Evolutionary conservation across 2,113 vertebrate genomes (phyloP).

Genomic region (Herpetotheres cachinnans): DNA sequence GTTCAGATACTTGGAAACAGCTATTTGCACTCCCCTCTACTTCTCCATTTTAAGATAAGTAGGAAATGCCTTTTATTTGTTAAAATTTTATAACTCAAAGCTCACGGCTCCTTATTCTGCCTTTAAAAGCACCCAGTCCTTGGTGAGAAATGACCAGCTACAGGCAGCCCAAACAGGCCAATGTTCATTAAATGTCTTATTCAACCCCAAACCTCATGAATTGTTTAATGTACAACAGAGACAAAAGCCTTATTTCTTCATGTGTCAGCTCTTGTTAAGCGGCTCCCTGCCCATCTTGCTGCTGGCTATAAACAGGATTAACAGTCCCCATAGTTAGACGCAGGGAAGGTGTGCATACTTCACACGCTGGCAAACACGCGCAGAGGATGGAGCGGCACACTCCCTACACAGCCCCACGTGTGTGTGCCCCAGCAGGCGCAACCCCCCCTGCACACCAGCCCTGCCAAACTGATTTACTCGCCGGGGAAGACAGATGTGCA

Average conservation of each 20-base stretch:
- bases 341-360: background rate
- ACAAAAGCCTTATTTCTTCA: constrained; percentile 77
- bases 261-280: constrained; percentile 74
- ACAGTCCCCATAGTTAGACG: constrained; percentile 42
- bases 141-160: constrained; percentile 75
- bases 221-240: constrained; percentile 75
- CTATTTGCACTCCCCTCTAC: constrained; percentile 14
- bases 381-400: background rate
- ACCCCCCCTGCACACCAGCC: fast-evolving
- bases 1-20: constrained; percentile 12
- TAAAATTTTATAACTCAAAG: constrained; percentile 65
- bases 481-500: background rate
- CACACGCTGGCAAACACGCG: background rate
- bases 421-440: background rate
- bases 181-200: constrained; percentile 77
- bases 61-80: constrained; percentile 54
- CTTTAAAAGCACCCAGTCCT: constrained; percentile 57
- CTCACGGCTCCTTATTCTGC: constrained; percentile 15
- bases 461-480: background rate
- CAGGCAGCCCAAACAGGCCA: constrained; percentile 62
- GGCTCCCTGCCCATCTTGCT: constrained; percentile 65
- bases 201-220: constrained; percentile 78
- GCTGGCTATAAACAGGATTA: constrained; percentile 70
- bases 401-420: fast-evolving
- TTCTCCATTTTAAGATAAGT: constrained; percentile 52